Conservation (phyloP, 1,140 invertebrate genomes). For the Polypedilum vanderplanki region DNA sequence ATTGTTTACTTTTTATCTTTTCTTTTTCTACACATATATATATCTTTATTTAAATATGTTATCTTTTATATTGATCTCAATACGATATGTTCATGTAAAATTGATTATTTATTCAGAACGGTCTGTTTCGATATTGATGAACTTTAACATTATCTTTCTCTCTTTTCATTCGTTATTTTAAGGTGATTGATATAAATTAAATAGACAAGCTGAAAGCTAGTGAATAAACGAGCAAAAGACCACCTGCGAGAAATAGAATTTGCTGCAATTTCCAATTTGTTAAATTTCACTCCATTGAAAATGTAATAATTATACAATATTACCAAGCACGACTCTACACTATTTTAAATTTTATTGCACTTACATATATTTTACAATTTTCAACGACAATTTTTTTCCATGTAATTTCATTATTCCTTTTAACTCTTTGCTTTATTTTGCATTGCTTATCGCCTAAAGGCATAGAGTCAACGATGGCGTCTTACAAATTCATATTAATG, state of each 20-base stretch:
- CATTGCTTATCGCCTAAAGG: slow-evolving; percentile 6
- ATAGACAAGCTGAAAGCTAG: neutral
- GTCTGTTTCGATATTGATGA: neutral
- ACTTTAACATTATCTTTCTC: neutral
- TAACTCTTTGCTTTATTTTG: neutral
- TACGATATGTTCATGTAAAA: too few relatives aligned
- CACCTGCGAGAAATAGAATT: neutral
- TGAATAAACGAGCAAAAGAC: neutral
- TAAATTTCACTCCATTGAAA: slow-evolving; percentile 1
- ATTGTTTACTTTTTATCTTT: neutral
- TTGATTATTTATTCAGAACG: too few relatives aligned
- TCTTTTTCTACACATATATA: too few relatives aligned
- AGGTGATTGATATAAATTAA: neutral
- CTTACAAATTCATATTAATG: neutral
- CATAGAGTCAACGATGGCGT: slow-evolving; percentile 13
- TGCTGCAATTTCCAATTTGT: slow-evolving; percentile 4
- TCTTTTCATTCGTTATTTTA: too few relatives aligned
- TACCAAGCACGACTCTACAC: neutral
- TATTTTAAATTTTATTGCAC: neutral
- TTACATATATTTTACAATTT: neutral
- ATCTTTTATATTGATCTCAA: too few relatives aligned
- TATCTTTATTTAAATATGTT: too few relatives aligned
- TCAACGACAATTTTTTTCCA: slow-evolving; percentile 18
- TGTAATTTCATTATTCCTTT: neutral
- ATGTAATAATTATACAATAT: neutral